Conservation (phyloP, 1,140 invertebrate species). For the Drosophila arawakana region DNA sequence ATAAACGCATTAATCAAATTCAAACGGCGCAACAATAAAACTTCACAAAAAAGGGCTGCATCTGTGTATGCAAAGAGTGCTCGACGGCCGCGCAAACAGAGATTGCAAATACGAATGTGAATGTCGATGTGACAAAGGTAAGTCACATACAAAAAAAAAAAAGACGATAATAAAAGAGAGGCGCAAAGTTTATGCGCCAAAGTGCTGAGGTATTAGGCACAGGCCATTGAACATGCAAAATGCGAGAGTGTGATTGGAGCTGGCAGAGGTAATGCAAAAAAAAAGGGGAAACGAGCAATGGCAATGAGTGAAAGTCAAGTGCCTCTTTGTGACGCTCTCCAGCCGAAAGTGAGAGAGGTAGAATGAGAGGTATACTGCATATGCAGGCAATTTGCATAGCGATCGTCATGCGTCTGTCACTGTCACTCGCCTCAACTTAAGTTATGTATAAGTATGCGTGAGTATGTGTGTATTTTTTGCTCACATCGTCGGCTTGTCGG, state of each 20-base stretch:
- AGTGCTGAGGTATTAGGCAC: slow-evolving; percentile 49
- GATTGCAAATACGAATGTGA: slow-evolving; percentile 17
- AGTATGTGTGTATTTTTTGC: slow-evolving; percentile 7
- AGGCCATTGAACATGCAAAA: slow-evolving; percentile 62
- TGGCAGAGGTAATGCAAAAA: slow-evolving; percentile 10
- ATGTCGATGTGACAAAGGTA: slow-evolving; percentile 15
- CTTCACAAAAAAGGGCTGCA: slow-evolving; percentile 47
- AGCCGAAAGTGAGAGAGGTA: slow-evolving; percentile 8
- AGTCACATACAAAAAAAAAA: no score
- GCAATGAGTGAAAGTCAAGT: slow-evolving; percentile 76
- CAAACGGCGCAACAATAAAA: slow-evolving; percentile 38
- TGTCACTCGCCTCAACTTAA: slow-evolving; percentile 3
- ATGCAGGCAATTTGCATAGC: slow-evolving; percentile 69
- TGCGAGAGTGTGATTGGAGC: slow-evolving; percentile 2
- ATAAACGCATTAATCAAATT: slow-evolving; percentile 69
- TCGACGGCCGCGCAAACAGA: slow-evolving; percentile 12
- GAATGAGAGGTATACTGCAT: slow-evolving; percentile 5
- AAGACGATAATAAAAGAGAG: slow-evolving; percentile 18
- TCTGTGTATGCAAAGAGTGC: slow-evolving; percentile 48
- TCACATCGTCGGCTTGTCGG: slow-evolving; percentile 20
- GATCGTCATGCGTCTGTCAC: slow-evolving; percentile 41
- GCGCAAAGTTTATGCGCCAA: slow-evolving; percentile 56
- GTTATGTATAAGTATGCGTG: neutral
- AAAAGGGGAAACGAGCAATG: slow-evolving; percentile 30
- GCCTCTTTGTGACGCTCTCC: slow-evolving; percentile 64